Percentiles rank a stretch among this genome's conserved stretches.
These are phyloP conservation scores for Tineola bisselliella DNA, from an alignment of 2,888 invertebrate species.

Conservation along the genomic window DNA sequence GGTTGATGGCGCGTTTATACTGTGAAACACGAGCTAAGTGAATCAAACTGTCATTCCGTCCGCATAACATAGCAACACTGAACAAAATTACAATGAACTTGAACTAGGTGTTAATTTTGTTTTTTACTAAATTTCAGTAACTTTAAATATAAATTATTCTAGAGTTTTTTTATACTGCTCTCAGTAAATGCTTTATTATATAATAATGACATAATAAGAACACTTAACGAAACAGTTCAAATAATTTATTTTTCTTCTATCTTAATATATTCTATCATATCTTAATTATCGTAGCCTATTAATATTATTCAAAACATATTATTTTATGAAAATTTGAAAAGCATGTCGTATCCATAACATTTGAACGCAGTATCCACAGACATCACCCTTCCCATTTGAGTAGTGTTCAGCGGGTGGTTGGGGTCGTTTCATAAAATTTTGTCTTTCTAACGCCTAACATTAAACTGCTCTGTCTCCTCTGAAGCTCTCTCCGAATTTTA, in stretches of 20 bases:
- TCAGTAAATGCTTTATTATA: no score
- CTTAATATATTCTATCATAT: no score
- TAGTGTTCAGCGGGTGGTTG: neutral
- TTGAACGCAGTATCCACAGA: neutral
- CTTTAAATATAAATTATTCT: no score
- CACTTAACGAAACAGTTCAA: no score
- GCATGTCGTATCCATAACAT: conserved; percentile 2
- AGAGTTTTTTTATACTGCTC: no score
- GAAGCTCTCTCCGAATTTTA: no score
- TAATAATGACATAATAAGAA: no score
- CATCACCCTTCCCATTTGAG: conserved; percentile 5
- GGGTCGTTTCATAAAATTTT: conserved; percentile 2
- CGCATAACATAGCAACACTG: conserved; percentile 34
- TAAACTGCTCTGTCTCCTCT: neutral
- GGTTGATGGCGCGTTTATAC: conserved; percentile 54
- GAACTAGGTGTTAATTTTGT: neutral
- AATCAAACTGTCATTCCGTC: conserved; percentile 67
- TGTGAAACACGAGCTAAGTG: conserved; percentile 62
- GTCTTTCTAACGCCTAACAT: conserved; percentile 7
- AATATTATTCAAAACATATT: no score
- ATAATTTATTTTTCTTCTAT: no score
- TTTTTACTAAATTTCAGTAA: neutral
- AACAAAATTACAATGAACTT: conserved; percentile 18
- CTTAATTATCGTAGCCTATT: no score
- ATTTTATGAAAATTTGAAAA: neutral